Evolutionary conservation across 2,888 invertebrate genomes (phyloP).

Genomic region (Standfussiana lucernea): DNA sequence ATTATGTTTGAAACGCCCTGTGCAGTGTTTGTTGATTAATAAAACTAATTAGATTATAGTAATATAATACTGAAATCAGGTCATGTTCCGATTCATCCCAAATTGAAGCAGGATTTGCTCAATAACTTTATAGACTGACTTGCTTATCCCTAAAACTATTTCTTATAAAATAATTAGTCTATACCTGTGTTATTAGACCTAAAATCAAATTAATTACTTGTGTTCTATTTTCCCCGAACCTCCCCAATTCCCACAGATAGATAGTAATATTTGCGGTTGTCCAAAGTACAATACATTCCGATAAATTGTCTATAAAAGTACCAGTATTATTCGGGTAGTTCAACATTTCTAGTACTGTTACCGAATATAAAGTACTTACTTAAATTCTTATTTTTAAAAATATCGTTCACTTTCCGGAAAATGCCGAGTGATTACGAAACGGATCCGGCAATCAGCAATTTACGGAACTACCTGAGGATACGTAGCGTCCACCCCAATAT

Average conservation of each 20-base stretch:
- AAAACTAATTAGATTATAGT: not conserved
- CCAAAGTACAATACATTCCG: conserved; percentile 45
- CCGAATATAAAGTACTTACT: not conserved
- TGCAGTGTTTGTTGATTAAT: not conserved
- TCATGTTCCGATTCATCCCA: not conserved
- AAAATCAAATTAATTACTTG: not conserved
- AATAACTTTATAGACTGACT: not conserved
- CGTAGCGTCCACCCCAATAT: conserved; percentile 94
- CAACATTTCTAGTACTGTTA: not conserved
- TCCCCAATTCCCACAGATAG: conserved; percentile 49
- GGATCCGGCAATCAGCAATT: conserved; percentile 91
- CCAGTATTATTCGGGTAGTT: not conserved
- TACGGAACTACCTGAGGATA: conserved; percentile 93
- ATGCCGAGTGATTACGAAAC: conserved; percentile 75
- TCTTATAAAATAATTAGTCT: not conserved
- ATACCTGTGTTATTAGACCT: not conserved
- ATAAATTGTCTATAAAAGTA: conserved; percentile 63
- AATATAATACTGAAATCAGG: not conserved
- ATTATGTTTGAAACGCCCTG: not conserved
- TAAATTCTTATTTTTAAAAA: conserved; percentile 13
- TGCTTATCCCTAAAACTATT: not conserved
- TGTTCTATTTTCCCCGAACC: conserved; percentile 27
- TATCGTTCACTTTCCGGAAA: conserved; percentile 44
- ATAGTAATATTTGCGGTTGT: conserved; percentile 64
- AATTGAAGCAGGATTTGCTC: not conserved